Conservation (phyloP, 2,888 invertebrate genomes). For the Pristionchus japonicus region DNA sequence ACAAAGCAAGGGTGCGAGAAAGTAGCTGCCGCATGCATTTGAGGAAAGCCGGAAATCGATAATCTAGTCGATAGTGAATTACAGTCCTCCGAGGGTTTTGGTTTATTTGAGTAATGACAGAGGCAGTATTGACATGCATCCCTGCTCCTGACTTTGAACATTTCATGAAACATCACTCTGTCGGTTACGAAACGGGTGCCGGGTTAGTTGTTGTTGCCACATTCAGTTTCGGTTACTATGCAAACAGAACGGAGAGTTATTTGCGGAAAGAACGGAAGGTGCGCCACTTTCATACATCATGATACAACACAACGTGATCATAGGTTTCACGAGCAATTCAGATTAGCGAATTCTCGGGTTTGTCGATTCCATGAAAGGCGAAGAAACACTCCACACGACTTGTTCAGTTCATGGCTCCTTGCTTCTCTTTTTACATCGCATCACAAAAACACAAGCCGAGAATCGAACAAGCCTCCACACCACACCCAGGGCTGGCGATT, state of each 20-base stretch:
- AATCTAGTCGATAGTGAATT: background rate
- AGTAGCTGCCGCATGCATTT: conserved; percentile 5
- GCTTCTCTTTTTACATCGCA: background rate
- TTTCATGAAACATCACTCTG: background rate
- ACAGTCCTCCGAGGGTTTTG: too few relatives aligned
- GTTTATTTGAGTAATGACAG: background rate
- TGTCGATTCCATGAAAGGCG: too few relatives aligned
- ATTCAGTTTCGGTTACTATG: background rate
- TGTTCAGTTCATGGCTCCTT: background rate
- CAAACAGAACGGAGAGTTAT: conserved; percentile 13
- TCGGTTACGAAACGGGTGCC: background rate
- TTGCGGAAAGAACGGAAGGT: background rate
- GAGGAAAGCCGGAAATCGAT: background rate
- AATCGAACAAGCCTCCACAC: background rate
- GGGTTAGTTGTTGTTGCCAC: background rate
- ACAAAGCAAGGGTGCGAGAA: background rate
- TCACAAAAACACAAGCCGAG: background rate
- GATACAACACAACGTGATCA: background rate
- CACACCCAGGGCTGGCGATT: background rate
- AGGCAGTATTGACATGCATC: background rate
- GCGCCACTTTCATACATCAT: background rate
- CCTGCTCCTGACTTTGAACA: background rate
- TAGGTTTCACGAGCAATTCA: background rate
- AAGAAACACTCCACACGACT: background rate
- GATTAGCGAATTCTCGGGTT: too few relatives aligned